Percentiles rank a stretch among this genome's conserved stretches.
Conservation (phyloP, 2,888 invertebrate genomes). For the Margaritifera margaritifera region DNA sequence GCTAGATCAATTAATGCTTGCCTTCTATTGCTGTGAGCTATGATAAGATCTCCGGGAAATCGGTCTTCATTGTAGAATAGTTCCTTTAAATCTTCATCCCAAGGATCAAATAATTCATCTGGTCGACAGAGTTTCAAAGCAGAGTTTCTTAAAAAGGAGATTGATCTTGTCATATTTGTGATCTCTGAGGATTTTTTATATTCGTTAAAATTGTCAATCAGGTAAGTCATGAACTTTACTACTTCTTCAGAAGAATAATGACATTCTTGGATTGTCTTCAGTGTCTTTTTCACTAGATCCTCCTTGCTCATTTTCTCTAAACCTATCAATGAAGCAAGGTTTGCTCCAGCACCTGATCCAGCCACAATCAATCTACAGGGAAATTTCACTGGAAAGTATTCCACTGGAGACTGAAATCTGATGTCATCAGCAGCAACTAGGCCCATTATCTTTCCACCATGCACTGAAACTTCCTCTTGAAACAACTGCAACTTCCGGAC, state of each 20-base stretch:
- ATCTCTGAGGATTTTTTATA: neutral
- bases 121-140: constrained; percentile 5
- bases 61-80: constrained; percentile 9
- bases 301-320: constrained; percentile 3
- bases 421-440: neutral
- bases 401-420: neutral
- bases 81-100: constrained; percentile 6
- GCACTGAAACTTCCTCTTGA: too few relatives aligned
- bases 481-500: neutral
- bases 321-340: neutral
- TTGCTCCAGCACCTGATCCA: neutral
- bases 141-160: neutral
- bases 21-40: neutral
- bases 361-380: neutral
- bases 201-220: neutral
- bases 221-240: constrained; percentile 4
- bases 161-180: neutral
- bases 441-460: too few relatives aligned
- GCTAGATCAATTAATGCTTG: constrained; percentile 10
- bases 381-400: constrained; percentile 3
- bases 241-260: neutral
- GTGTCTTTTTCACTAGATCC: neutral
- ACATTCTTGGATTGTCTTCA: neutral
- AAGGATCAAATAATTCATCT: constrained; percentile 23
- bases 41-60: constrained; percentile 16